Conservation (phyloP, 2,797 vertebrate species). For the Erethizon dorsatum region DNA sequence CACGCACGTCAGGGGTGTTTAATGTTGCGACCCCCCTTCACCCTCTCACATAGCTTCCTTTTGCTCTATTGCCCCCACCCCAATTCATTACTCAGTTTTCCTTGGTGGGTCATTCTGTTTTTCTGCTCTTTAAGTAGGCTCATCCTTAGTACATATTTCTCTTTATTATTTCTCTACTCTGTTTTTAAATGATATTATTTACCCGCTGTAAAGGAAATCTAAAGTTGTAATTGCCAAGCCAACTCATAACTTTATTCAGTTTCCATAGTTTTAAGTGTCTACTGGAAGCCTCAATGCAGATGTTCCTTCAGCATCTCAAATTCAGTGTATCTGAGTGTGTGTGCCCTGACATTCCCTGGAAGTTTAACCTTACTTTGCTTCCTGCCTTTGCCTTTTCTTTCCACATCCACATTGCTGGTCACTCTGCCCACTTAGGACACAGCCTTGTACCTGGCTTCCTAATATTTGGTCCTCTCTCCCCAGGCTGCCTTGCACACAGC, state of each 20-base stretch:
- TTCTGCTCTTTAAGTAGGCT: neutral
- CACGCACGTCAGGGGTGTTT: no score
- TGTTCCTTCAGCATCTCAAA: neutral
- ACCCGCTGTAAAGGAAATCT: neutral
- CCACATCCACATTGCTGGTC: neutral
- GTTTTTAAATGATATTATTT: neutral
- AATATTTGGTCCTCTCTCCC: neutral
- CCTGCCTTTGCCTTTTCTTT: neutral
- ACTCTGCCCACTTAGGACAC: no score
- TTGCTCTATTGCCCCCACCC: neutral
- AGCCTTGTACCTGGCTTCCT: neutral
- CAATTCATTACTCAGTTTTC: neutral
- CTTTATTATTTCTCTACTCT: neutral
- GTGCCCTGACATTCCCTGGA: neutral
- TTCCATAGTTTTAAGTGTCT: neutral
- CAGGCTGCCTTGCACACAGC: neutral
- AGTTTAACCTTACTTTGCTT: neutral
- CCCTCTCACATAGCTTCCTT: neutral
- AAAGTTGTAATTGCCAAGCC: neutral
- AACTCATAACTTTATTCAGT: neutral
- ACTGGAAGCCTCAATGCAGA: neutral
- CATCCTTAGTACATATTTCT: neutral
- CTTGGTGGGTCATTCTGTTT: neutral
- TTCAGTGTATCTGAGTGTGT: rapidly evolving
- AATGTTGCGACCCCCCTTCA: neutral